Evolutionary conservation across 1,140 invertebrate genomes (phyloP).

Genomic region (Drosophila triauraria): DNA sequence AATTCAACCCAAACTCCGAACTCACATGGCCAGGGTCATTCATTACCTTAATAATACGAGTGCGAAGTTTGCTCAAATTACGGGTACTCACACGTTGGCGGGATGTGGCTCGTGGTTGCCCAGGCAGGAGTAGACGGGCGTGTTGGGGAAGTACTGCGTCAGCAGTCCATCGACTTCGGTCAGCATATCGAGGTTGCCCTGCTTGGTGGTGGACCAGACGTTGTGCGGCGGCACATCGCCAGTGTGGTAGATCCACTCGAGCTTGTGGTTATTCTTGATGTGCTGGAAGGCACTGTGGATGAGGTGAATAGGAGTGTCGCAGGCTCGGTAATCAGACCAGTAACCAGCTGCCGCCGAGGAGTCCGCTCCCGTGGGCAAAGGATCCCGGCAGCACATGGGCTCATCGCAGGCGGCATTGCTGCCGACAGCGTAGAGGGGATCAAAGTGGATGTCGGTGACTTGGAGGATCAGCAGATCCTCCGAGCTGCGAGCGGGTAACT

Average conservation of each 20-base stretch:
- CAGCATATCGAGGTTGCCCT: constrained; percentile 89
- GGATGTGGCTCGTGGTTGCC: constrained; percentile 96
- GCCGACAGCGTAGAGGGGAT: constrained; percentile 89
- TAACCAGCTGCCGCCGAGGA: constrained; percentile 86
- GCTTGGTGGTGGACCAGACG: constrained; percentile 91
- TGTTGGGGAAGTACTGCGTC: constrained; percentile 87
- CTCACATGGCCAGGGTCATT: constrained; percentile 16
- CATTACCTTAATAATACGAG: constrained; percentile 26
- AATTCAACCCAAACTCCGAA: constrained; percentile 11
- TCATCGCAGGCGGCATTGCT: constrained; percentile 88
- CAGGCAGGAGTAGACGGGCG: constrained; percentile 89
- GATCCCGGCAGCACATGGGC: constrained; percentile 90
- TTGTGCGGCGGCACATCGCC: constrained; percentile 94
- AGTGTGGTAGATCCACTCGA: constrained; percentile 92
- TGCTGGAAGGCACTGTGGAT: constrained; percentile 87
- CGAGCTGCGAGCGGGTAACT: constrained; percentile 41
- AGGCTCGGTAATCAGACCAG: constrained; percentile 91
- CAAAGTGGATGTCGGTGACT: constrained; percentile 93
- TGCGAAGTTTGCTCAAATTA: constrained; percentile 86
- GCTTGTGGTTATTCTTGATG: constrained; percentile 87
- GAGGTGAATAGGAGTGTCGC: constrained; percentile 90
- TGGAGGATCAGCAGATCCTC: constrained; percentile 88
- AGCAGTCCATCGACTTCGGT: constrained; percentile 87
- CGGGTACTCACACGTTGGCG: constrained; percentile 87
- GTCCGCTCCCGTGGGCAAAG: constrained; percentile 21